Evolutionary conservation across 2,797 vertebrate genomes (phyloP).

Genomic region (Phrynocephalus guinanensis): DNA sequence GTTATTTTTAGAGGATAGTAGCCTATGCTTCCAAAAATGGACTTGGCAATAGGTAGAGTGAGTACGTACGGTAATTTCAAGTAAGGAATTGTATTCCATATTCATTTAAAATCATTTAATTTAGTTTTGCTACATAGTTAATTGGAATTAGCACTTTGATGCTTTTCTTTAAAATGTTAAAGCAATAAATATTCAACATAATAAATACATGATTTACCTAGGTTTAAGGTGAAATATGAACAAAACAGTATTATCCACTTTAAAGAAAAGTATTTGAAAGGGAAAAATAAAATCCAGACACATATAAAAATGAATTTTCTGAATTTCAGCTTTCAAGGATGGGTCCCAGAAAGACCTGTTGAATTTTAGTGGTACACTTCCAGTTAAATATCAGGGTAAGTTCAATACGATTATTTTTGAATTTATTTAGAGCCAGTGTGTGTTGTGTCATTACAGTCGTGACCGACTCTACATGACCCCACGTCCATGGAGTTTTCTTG

Average conservation of each 20-base stretch:
- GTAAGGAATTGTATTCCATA: not conserved
- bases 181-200: not conserved
- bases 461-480: no score
- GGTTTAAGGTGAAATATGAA: conserved; percentile 1
- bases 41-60: not conserved
- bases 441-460: no score
- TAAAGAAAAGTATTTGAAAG: conserved; percentile 6
- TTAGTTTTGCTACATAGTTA: no score
- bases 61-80: not conserved
- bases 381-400: conserved; percentile 89
- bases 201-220: not conserved
- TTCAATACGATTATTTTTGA: conserved; percentile 23
- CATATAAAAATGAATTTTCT: conserved; percentile 30
- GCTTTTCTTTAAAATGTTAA: not conserved
- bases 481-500: no score
- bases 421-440: not conserved
- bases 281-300: not conserved
- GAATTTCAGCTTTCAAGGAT: conserved; percentile 88
- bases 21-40: not conserved
- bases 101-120: no score
- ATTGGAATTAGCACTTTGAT: not conserved
- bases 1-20: no score
- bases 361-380: conserved; percentile 89
- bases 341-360: conserved; percentile 92
- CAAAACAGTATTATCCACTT: conserved; percentile 1